These are phyloP conservation scores for Presbytis comata DNA, from an alignment of 2,797 vertebrate species.

Conservation along the genomic window DNA sequence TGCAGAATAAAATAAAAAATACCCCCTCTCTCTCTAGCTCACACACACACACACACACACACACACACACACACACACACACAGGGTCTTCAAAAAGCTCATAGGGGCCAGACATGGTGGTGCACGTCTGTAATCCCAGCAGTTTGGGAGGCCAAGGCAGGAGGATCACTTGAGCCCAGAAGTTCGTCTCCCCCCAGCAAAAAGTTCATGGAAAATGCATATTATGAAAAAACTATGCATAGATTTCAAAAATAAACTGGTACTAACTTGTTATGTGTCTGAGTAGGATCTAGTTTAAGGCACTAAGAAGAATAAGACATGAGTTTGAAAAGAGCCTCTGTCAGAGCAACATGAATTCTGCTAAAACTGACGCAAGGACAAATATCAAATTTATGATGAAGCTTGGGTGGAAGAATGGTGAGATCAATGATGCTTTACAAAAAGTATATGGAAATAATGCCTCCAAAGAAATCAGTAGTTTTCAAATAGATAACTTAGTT, in stretches of 20 bases:
- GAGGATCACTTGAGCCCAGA: neutral
- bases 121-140: neutral
- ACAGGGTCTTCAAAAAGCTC: neutral
- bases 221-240: neutral
- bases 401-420: neutral
- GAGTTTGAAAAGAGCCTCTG: neutral
- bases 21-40: neutral
- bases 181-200: neutral
- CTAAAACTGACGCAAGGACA: neutral
- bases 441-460: neutral
- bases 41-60: fast-evolving
- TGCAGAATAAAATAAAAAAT: neutral
- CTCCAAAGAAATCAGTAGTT: neutral
- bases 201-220: neutral
- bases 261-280: neutral
- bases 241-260: neutral
- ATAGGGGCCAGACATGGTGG: neutral
- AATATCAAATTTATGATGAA: neutral
- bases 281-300: neutral
- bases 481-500: neutral
- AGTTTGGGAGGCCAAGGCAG: neutral
- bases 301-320: neutral
- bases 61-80: neutral
- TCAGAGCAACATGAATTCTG: neutral
- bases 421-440: neutral